Evolutionary conservation across 2,797 vertebrate species (phyloP), one percentile per base, ranked within the genome.

Genomic region (Hoplostethus mediterraneus): DNA sequence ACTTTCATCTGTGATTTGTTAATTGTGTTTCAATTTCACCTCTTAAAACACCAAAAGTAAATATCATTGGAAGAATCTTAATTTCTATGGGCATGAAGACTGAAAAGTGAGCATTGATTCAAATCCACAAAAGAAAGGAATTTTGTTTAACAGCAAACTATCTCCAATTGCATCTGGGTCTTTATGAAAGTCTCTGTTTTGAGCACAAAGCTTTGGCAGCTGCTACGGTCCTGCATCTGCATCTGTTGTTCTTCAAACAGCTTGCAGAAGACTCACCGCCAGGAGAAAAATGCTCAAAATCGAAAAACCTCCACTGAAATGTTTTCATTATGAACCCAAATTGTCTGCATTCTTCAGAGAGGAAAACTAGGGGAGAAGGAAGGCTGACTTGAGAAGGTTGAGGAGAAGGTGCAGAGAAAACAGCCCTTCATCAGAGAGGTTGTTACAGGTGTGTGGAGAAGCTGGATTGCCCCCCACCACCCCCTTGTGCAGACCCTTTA

Each of bases 371-470:
- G n/a, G 33, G 40, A 38, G 28, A 58, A 16, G 17, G 3, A 66
- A 13, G n/a, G 25, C 1, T 36, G 10, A 49, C 31, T 63, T 63
- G 13, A 28, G 21, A 28, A 31, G 21, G 51, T 36, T 67, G 40
- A 47, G 51, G 49, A 48, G 33, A 42, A 5, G 63, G 56, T 52
- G 48, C 17, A 59, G 30, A 67, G 61, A 2, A 78, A 75, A 73
- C 58, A 79, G 28, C 42, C 44, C 47, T 66, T 75, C 44, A 45
- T 52, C 12, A 61, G 60, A 63, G 58, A 73, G 80, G 67, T 79
- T 87, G 62, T 75, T 70, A 53, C 57, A 81, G 78, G 65, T 81
- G 72, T 71, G 30, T 54, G 17, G 57, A 73, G 31, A 52, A 60
- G 40, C 60, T 55, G 68, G 66, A 75, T 75, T 75, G 21, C 69